Evolutionary conservation across 2,113 vertebrate species (phyloP).

Genomic region (Calypte anna): DNA sequence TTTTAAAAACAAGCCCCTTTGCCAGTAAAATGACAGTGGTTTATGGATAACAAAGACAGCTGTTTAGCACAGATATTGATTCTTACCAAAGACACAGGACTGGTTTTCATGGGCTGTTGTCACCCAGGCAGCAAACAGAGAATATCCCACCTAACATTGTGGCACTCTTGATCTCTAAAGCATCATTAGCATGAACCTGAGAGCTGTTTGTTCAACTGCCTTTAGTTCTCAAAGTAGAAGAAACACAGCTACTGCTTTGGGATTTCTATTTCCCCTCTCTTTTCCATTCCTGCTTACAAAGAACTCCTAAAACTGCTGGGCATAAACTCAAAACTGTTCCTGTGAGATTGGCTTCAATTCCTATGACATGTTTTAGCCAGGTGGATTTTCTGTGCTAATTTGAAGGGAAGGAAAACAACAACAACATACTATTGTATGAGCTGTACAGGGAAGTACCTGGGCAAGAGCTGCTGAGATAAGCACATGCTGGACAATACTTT

Average conservation of each 20-base stretch:
- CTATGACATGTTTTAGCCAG: neutral
- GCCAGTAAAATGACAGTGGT: rapidly evolving
- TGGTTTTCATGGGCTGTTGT: neutral
- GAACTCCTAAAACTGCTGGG: neutral
- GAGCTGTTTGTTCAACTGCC: neutral
- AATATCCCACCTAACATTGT: neutral
- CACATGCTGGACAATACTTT: conserved; percentile 9
- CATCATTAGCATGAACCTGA: neutral
- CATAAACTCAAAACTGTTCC: neutral
- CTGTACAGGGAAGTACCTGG: conserved; percentile 40
- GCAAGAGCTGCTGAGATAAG: conserved; percentile 49
- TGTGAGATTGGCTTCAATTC: conserved; percentile 9
- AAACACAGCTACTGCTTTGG: neutral
- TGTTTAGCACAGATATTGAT: neutral
- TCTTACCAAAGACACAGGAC: neutral
- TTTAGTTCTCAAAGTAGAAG: neutral
- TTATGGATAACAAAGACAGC: neutral
- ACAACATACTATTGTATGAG: conserved; percentile 29
- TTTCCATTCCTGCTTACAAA: neutral
- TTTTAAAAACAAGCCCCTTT: neutral
- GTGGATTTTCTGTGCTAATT: conserved; percentile 2
- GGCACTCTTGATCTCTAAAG: neutral
- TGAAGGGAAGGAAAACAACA: neutral
- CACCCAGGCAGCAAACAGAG: neutral
- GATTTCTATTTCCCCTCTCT: neutral